Evolutionary conservation across 2,113 vertebrate genomes (phyloP).

Genomic region (Crocuta crocuta): DNA sequence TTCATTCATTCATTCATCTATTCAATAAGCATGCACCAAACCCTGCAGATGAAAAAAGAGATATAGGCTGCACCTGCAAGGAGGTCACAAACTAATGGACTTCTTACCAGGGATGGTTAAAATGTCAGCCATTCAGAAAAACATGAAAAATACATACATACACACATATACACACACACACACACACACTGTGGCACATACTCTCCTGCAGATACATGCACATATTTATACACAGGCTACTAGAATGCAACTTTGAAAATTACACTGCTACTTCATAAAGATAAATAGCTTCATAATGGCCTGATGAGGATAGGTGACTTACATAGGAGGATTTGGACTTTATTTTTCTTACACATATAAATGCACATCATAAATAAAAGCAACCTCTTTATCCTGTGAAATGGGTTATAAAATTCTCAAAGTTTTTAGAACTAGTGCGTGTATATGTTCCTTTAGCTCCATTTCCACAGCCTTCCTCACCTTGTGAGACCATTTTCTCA

Average conservation of each 20-base stretch:
- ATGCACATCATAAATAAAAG: not conserved
- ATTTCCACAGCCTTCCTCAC: conserved; percentile 13
- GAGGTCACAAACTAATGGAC: not conserved
- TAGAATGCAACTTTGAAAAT: not conserved
- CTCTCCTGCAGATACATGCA: not conserved
- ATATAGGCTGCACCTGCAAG: not conserved
- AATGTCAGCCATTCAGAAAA: conserved; percentile 15
- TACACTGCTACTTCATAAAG: not conserved
- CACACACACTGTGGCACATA: not conserved
- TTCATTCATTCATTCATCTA: not conserved
- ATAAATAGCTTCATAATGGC: not conserved
- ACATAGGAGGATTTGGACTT: not conserved
- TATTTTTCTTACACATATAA: not conserved
- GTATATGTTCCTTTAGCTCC: not conserved
- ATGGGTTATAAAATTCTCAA: conserved; percentile 1
- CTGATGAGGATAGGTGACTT: not conserved
- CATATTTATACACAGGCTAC: not conserved
- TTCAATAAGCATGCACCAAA: not conserved
- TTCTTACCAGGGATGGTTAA: not conserved
- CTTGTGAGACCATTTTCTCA: not conserved
- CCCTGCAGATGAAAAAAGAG: not conserved
- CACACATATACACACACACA: not conserved
- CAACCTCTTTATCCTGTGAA: not conserved
- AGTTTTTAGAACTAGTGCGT: not conserved
- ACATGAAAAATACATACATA: not conserved